phyloP scores from a whole-genome alignment of 2,888 invertebrate genomes.

The Heliconius aoede region DNA sequence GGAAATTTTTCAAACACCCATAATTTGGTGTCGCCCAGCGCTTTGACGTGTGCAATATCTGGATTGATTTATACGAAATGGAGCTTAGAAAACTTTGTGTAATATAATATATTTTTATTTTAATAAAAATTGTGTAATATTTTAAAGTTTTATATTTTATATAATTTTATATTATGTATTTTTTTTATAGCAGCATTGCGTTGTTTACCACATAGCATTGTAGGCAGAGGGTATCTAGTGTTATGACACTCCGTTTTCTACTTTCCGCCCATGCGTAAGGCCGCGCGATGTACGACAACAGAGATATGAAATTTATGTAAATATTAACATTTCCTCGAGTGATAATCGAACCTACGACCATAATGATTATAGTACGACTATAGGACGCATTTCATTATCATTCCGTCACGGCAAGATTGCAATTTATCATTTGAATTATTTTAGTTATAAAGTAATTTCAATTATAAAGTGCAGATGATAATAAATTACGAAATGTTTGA shows the following conservation, averaged over 20 bases:
- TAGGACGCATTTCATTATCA: no score
- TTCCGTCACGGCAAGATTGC: no score
- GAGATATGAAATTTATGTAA: no score
- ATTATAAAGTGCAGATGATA: neutral
- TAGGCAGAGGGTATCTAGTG: neutral
- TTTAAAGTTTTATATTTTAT: neutral
- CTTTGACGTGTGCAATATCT: slow-evolving; percentile 29
- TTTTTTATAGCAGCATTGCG: neutral
- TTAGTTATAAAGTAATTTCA: neutral
- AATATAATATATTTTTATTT: slow-evolving; percentile 16
- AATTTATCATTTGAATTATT: neutral
- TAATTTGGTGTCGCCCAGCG: slow-evolving; percentile 31
- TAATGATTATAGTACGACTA: no score
- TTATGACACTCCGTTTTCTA: neutral
- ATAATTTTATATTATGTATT: neutral
- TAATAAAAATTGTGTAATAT: neutral
- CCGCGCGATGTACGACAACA: no score
- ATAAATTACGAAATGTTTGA: neutral
- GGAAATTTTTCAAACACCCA: slow-evolving; percentile 27
- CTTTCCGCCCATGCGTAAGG: neutral
- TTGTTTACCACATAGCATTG: neutral
- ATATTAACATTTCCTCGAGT: no score
- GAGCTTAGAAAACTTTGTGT: slow-evolving; percentile 15
- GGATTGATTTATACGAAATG: slow-evolving; percentile 15
- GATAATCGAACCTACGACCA: no score